phyloP scores from a whole-genome alignment of 1,140 invertebrate genomes.

The Cyrtorhinus lividipennis region DNA sequence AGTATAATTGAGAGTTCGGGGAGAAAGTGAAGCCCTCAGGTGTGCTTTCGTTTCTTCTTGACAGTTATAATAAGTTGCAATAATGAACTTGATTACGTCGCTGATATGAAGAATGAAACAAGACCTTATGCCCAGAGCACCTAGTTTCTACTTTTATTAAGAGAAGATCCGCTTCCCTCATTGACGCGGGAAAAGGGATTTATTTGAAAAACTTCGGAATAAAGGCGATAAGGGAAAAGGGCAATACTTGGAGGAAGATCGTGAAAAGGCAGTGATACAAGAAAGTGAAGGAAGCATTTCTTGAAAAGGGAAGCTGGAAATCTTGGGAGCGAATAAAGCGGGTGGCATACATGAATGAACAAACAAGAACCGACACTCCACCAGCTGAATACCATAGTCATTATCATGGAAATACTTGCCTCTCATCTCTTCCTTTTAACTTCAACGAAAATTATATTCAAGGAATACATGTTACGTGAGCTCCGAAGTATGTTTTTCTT shows the following conservation, averaged over 20 bases:
- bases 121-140: too few species aligned
- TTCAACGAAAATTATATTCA: conserved; percentile 5
- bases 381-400: neutral
- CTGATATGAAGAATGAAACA: too few species aligned
- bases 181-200: neutral
- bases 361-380: conserved; percentile 1
- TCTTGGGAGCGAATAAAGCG: neutral
- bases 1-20: too few species aligned
- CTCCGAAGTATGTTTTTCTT: neutral
- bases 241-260: neutral
- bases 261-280: conserved; percentile 8
- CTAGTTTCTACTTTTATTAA: too few species aligned
- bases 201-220: neutral
- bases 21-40: too few species aligned
- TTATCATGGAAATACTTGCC: conserved; percentile 2
- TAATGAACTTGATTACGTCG: too few species aligned
- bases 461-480: neutral
- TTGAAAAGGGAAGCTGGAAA: neutral
- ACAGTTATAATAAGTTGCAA: too few species aligned
- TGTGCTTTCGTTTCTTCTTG: too few species aligned
- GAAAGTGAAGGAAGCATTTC: neutral
- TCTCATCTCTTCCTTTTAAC: neutral
- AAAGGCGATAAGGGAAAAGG: neutral
- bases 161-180: too few species aligned
- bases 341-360: conserved; percentile 8